Percentiles rank a stretch among this genome's conserved stretches.
Conservation (phyloP, 1,140 invertebrate genomes). For the Drosophila nigromelanica region DNA sequence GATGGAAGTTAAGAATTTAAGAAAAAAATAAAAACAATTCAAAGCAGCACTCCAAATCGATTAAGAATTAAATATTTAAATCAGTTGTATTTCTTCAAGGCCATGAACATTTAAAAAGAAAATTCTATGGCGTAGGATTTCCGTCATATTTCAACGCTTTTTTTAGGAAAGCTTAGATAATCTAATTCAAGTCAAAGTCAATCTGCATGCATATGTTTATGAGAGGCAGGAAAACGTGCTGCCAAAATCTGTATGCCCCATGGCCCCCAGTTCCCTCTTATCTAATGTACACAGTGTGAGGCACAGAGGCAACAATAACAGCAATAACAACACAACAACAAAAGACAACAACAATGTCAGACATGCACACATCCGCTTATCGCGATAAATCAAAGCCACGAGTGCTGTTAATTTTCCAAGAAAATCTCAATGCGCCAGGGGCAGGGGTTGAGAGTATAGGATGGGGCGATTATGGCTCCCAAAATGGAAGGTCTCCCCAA, state of each 20-base stretch:
- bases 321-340: slow-evolving; percentile 28
- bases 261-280: neutral
- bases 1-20: too few relatives aligned
- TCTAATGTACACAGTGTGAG: slow-evolving; percentile 8
- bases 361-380: slow-evolving; percentile 70
- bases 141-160: neutral
- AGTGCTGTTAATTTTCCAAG: slow-evolving; percentile 80
- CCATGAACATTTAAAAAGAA: neutral
- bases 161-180: slow-evolving; percentile 55
- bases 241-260: slow-evolving; percentile 15
- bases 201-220: slow-evolving; percentile 73
- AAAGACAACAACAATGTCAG: slow-evolving; percentile 22
- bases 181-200: slow-evolving; percentile 73
- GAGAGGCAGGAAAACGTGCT: slow-evolving; percentile 32
- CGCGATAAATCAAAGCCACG: slow-evolving; percentile 79
- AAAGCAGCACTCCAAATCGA: neutral
- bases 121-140: neutral
- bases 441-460: neutral
- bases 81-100: neutral
- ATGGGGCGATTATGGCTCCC: slow-evolving; percentile 5
- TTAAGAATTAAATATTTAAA: neutral
- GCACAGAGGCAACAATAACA: slow-evolving; percentile 11
- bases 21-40: too few relatives aligned
- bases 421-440: slow-evolving; percentile 49
- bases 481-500: slow-evolving; percentile 39